A percentile compares a stretch with the other conserved stretches of the same genome.
phyloP scores from a whole-genome alignment of 1,140 invertebrate species.

The Drosophila equinoxialis region DNA sequence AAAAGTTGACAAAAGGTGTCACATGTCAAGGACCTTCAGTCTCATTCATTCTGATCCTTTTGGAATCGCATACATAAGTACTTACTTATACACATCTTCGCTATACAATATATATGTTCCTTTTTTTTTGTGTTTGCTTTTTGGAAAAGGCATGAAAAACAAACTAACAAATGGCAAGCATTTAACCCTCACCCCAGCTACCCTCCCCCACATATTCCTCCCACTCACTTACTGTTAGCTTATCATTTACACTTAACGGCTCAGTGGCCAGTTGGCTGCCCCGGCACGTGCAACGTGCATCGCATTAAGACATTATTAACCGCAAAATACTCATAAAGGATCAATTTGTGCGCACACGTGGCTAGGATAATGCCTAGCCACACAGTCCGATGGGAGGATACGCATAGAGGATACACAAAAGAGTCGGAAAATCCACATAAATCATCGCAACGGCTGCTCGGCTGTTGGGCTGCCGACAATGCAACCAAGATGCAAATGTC shows the following conservation, averaged over 20 bases:
- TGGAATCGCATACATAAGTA: not conserved
- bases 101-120: too few relatives aligned
- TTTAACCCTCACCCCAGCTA: constrained; percentile 53
- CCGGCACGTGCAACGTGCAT: constrained; percentile 59
- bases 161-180: constrained; percentile 59
- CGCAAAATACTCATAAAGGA: constrained; percentile 81
- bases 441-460: constrained; percentile 3
- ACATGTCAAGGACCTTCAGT: constrained; percentile 64
- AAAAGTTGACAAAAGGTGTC: constrained; percentile 72
- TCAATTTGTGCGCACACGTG: constrained; percentile 80
- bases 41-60: constrained; percentile 6
- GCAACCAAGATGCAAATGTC: constrained; percentile 7
- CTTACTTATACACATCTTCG: not conserved
- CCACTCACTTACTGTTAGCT: constrained; percentile 44
- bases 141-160: constrained; percentile 39
- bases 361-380: constrained; percentile 60
- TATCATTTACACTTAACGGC: constrained; percentile 79
- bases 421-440: constrained; percentile 2
- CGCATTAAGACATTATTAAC: constrained; percentile 71
- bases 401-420: not conserved
- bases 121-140: not conserved
- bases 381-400: not conserved
- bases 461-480: not conserved
- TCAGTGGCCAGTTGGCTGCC: constrained; percentile 26
- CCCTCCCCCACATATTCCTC: not conserved